phyloP scores from a whole-genome alignment of 1,140 invertebrate genomes.

The Meloidogyne floridensis region DNA sequence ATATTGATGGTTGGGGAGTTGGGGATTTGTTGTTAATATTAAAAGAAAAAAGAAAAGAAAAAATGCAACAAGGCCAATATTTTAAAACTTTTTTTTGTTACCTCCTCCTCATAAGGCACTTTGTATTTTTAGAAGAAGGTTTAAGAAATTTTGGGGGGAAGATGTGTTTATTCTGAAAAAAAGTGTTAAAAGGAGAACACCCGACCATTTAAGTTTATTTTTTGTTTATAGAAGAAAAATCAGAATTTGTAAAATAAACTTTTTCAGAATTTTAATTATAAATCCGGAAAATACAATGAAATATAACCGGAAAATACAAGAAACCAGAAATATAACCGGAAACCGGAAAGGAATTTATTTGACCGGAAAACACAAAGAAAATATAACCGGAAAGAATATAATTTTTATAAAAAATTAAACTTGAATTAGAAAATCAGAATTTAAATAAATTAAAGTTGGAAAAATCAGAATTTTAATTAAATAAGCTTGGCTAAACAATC shows the following conservation, averaged over 20 bases:
- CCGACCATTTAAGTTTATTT: not conserved
- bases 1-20: conserved; percentile 2
- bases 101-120: not conserved
- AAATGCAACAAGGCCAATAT: not conserved
- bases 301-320: too few species aligned
- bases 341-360: too few species aligned
- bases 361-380: too few species aligned
- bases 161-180: not conserved
- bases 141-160: not conserved
- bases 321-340: too few species aligned
- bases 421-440: too few species aligned
- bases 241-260: too few species aligned
- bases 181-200: not conserved
- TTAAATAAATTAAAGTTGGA: too few species aligned
- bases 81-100: not conserved
- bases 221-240: not conserved
- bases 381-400: not conserved
- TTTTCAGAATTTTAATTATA: too few species aligned
- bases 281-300: too few species aligned
- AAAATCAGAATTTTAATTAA: too few species aligned
- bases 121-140: not conserved
- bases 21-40: not conserved
- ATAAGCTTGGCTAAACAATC: too few species aligned
- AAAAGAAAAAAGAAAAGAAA: not conserved
- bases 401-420: not conserved